A percentile compares a stretch with the other conserved stretches of the same genome.
Conservation (phyloP, 2,888 invertebrate genomes). For the Meteorus colon region DNA sequence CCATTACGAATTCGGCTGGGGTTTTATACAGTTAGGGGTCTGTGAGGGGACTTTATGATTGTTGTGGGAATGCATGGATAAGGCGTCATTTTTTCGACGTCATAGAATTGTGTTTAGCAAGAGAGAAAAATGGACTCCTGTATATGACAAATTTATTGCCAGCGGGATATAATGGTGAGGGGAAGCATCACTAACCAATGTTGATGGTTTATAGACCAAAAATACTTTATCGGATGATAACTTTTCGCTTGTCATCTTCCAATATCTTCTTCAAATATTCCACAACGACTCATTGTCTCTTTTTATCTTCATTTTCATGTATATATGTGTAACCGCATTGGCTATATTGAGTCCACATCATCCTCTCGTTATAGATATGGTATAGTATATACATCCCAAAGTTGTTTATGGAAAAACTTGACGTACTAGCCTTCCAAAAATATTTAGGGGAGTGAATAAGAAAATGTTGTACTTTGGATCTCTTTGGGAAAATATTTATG, state of each 20-base stretch:
- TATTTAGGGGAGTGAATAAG: background rate
- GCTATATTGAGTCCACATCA: background rate
- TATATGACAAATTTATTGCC: conserved; percentile 2
- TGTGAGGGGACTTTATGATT: background rate
- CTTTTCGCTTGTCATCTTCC: background rate
- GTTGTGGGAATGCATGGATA: background rate
- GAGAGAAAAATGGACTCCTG: background rate
- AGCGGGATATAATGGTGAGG: background rate
- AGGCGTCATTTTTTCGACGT: background rate
- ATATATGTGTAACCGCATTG: background rate
- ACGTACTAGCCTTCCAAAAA: background rate
- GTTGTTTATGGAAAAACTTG: background rate
- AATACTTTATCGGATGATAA: conserved; percentile 19
- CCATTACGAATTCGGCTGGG: too few relatives aligned
- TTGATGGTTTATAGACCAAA: background rate
- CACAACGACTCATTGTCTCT: background rate
- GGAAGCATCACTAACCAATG: background rate
- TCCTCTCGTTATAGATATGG: background rate
- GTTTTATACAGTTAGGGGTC: background rate
- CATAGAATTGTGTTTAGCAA: background rate
- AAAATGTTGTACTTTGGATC: background rate
- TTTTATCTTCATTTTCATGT: background rate
- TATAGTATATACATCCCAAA: background rate
- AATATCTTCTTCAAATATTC: background rate
- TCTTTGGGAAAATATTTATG: background rate